A percentile compares a stretch with the other conserved stretches of the same genome.
Evolutionary conservation across 2,888 invertebrate species (phyloP).

Genomic region (Bimastos eiseni): DNA sequence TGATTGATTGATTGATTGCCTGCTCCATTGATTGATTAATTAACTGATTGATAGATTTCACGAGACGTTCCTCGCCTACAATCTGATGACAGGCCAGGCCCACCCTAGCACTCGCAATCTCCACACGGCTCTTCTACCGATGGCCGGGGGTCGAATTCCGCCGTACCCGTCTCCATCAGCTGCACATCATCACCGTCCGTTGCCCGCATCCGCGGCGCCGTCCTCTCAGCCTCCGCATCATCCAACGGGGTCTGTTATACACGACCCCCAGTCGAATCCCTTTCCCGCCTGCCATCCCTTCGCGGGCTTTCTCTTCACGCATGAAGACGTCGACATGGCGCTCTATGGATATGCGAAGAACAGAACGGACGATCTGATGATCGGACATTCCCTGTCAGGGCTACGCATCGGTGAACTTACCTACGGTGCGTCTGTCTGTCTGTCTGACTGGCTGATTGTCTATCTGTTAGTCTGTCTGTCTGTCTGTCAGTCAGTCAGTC

Average conservation of each 20-base stretch:
- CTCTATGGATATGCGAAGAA: conserved; percentile 57
- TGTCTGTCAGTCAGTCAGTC: conserved; percentile 27
- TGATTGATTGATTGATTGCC: not conserved
- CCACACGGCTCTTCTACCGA: not conserved
- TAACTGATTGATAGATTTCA: not conserved
- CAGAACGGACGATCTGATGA: conserved; percentile 46
- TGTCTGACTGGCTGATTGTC: not conserved
- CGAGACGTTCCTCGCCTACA: conserved; percentile 19
- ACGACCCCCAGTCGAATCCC: conserved; percentile 21
- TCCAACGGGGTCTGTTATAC: conserved; percentile 14
- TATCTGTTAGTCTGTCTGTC: conserved; percentile 23
- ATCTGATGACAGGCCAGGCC: not conserved
- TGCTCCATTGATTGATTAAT: too few species aligned
- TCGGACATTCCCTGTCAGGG: conserved; percentile 56
- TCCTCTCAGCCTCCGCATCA: not conserved
- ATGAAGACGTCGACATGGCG: conserved; percentile 57
- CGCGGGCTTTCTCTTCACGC: conserved; percentile 41
- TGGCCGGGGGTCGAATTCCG: not conserved
- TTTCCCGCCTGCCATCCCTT: conserved; percentile 27
- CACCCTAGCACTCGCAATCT: not conserved
- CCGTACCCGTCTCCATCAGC: conserved; percentile 17
- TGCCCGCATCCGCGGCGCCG: conserved; percentile 14
- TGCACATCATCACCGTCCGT: conserved; percentile 15
- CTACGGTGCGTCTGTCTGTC: conserved; percentile 49
- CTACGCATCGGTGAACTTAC: conserved; percentile 54